These are phyloP conservation scores for Drosophila pandora DNA, from an alignment of 1,140 invertebrate species.

Conservation along the genomic window DNA sequence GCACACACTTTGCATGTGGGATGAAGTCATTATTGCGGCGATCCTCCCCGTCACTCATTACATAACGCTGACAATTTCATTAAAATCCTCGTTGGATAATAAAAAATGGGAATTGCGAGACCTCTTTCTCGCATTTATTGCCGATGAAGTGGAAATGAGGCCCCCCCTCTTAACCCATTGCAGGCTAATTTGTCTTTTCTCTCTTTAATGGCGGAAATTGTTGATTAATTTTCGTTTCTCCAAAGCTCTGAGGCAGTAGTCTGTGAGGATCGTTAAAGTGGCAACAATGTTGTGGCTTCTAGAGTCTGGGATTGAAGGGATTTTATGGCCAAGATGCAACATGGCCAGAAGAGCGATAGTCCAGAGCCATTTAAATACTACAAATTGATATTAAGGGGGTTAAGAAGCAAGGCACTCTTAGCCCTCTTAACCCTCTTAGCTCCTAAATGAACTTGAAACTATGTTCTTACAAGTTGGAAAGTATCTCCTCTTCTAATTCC, in stretches of 20 bases:
- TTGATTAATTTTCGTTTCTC: constrained; percentile 50
- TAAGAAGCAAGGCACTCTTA: no score
- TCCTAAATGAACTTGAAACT: no score
- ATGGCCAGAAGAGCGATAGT: neutral
- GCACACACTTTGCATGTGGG: constrained; percentile 27
- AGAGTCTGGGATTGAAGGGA: neutral
- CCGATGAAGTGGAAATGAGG: constrained; percentile 72
- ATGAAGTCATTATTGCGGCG: constrained; percentile 35
- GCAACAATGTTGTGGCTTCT: constrained; percentile 44
- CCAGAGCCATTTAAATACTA: neutral
- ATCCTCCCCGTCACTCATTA: constrained; percentile 3
- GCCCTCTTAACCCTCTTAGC: no score
- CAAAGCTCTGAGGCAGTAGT: no score
- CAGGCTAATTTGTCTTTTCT: constrained; percentile 37
- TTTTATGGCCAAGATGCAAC: constrained; percentile 7
- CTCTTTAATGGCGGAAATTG: constrained; percentile 58
- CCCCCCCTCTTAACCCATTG: constrained; percentile 1
- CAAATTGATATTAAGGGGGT: neutral
- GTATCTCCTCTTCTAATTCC: no score
- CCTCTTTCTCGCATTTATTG: constrained; percentile 54
- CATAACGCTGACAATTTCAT: constrained; percentile 63
- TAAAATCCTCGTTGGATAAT: neutral
- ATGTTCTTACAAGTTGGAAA: no score
- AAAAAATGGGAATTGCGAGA: neutral
- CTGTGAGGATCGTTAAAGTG: constrained; percentile 5